These are phyloP conservation scores for Tragelaphus strepsiceros DNA, from an alignment of 2,113 vertebrate species.

Conservation along the genomic window DNA sequence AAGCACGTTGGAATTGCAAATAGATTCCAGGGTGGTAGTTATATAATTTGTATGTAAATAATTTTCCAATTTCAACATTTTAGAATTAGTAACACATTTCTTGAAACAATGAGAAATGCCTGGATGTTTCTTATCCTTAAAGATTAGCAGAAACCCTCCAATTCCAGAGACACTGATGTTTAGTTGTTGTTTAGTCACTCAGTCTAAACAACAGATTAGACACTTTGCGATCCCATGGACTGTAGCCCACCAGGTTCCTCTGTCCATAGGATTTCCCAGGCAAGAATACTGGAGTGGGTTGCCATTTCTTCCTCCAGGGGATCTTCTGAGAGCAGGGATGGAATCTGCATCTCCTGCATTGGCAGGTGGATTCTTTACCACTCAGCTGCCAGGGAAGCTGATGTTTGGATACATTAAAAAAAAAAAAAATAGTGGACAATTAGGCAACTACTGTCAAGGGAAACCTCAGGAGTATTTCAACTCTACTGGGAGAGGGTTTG, in stretches of 20 bases:
- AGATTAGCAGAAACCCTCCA: slow-evolving; percentile 9
- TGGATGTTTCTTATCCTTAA: background rate
- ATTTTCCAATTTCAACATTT: slow-evolving; percentile 12
- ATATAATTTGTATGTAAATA: slow-evolving; percentile 42
- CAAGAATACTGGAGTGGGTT: background rate
- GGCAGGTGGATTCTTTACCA: background rate
- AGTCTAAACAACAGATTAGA: background rate
- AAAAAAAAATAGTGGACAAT: background rate
- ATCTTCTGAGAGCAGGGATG: background rate
- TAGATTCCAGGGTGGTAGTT: background rate
- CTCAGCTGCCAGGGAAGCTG: background rate
- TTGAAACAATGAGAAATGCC: slow-evolving; percentile 9
- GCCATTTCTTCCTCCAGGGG: background rate
- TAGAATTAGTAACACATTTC: slow-evolving; percentile 25
- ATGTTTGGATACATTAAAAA: background rate
- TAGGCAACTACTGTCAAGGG: background rate
- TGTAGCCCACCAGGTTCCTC: background rate
- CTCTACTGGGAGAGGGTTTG: background rate
- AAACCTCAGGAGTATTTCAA: background rate
- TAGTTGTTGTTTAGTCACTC: background rate
- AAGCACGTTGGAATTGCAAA: background rate
- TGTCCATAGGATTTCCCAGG: background rate
- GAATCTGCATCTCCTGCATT: background rate
- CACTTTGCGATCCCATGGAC: background rate
- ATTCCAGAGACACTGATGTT: background rate